These are phyloP conservation scores for Crocidura indochinensis DNA, from an alignment of 2,797 vertebrate species.

Conservation along the genomic window DNA sequence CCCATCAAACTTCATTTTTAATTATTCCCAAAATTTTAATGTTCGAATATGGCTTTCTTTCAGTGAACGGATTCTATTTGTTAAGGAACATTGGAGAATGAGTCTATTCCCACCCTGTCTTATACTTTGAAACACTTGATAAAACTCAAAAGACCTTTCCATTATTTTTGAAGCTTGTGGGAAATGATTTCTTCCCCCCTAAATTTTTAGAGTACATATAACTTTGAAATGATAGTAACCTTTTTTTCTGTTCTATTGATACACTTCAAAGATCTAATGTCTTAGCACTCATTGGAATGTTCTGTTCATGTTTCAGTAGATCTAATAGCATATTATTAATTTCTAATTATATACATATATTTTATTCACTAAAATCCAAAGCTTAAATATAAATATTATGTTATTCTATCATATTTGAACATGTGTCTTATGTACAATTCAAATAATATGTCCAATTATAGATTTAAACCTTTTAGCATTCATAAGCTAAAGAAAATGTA, in stretches of 20 bases:
- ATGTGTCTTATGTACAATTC: neutral
- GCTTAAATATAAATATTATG: neutral
- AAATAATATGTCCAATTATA: neutral
- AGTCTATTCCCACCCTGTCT: neutral
- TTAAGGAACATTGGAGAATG: constrained; percentile 10
- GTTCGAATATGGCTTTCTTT: neutral
- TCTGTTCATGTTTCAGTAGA: neutral
- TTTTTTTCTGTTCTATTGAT: neutral
- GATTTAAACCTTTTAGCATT: neutral
- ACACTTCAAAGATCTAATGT: neutral
- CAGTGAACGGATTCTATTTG: neutral
- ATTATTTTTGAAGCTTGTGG: no score
- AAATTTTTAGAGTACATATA: neutral
- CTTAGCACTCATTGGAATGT: neutral
- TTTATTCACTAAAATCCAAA: no score
- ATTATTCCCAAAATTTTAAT: constrained; percentile 22
- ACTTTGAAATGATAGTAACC: neutral
- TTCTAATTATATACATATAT: neutral
- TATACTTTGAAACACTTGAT: neutral
- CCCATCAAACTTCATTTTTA: neutral
- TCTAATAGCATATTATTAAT: neutral
- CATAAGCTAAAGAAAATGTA: neutral
- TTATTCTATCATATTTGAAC: neutral
- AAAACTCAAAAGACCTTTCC: neutral
- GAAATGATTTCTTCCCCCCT: neutral